These are phyloP conservation scores for Poeciliopsis presidionis DNA, from an alignment of 2,797 vertebrate species.

Conservation along the genomic window DNA sequence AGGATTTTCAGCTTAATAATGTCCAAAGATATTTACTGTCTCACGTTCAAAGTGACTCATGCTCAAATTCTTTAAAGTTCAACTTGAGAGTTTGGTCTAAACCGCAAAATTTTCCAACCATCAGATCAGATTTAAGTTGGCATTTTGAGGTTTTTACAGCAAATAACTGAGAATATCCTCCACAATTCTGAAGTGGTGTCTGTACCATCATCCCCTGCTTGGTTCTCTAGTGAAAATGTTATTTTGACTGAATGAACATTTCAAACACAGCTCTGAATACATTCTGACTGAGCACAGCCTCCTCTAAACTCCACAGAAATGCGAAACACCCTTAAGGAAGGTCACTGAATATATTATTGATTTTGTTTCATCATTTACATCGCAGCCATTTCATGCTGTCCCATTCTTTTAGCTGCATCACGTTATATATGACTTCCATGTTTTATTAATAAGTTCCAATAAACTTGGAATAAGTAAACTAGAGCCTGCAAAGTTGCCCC, in stretches of 20 bases:
- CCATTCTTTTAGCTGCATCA: constrained; percentile 25
- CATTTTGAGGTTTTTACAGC: background rate
- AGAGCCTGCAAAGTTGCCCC: constrained; percentile 13
- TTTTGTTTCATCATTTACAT: constrained; percentile 40
- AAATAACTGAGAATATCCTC: background rate
- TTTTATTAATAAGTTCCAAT: constrained; percentile 29
- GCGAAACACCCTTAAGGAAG: constrained; percentile 8
- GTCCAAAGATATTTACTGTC: background rate
- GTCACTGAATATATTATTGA: constrained; percentile 27
- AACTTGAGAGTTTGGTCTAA: background rate
- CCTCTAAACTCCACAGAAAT: constrained; percentile 45
- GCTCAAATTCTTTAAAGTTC: background rate
- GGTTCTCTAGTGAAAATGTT: background rate
- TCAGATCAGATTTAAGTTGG: background rate
- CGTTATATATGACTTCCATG: background rate
- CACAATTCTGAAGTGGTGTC: background rate
- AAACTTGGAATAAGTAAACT: constrained; percentile 8
- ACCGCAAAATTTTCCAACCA: background rate
- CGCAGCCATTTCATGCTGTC: constrained; percentile 33
- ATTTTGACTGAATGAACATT: constrained; percentile 6
- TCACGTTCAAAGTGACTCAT: background rate
- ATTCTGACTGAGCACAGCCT: constrained; percentile 37
- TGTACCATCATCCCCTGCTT: background rate
- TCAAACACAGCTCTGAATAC: background rate
- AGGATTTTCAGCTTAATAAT: background rate